phyloP scores from a whole-genome alignment of 2,888 invertebrate species.

The Macroteleia sp. region DNA sequence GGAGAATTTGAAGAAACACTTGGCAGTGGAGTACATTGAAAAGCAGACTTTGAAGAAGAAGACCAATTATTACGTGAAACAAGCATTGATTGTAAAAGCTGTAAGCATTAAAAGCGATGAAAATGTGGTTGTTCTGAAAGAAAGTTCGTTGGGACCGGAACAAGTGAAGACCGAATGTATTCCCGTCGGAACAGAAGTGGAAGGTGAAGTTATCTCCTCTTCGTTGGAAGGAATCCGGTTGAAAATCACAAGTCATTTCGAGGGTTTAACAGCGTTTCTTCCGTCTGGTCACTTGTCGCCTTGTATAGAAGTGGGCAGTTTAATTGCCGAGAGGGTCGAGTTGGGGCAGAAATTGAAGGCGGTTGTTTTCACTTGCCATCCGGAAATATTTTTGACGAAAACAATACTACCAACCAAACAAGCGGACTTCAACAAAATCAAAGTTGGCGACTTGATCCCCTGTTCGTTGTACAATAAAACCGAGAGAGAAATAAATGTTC shows the following conservation, averaged over 20 bases:
- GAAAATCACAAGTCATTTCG: slow-evolving; percentile 56
- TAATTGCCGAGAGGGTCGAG: slow-evolving; percentile 70
- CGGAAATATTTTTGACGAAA: slow-evolving; percentile 73
- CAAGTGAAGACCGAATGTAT: slow-evolving; percentile 60
- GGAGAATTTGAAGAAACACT: slow-evolving; percentile 21
- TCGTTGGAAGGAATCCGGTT: slow-evolving; percentile 75
- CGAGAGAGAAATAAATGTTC: slow-evolving; percentile 64
- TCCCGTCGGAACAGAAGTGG: slow-evolving; percentile 82
- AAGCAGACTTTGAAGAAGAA: no score
- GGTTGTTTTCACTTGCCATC: slow-evolving; percentile 73
- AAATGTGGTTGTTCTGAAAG: background rate
- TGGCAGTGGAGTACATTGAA: background rate
- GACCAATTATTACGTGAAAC: slow-evolving; percentile 14
- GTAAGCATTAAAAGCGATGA: background rate
- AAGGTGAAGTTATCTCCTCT: slow-evolving; percentile 75
- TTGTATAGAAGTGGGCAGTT: slow-evolving; percentile 72
- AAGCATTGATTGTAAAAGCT: background rate
- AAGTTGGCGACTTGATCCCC: slow-evolving; percentile 71
- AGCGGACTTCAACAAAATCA: slow-evolving; percentile 67
- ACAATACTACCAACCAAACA: slow-evolving; percentile 69
- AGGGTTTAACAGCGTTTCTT: slow-evolving; percentile 70
- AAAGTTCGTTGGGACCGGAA: slow-evolving; percentile 81
- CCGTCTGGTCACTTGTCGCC: slow-evolving; percentile 79
- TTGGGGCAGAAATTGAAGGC: slow-evolving; percentile 75
- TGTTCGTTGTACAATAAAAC: slow-evolving; percentile 74